Evolutionary conservation across 2,888 invertebrate genomes (phyloP).

Genomic region (Tolmerus cingulatus): DNA sequence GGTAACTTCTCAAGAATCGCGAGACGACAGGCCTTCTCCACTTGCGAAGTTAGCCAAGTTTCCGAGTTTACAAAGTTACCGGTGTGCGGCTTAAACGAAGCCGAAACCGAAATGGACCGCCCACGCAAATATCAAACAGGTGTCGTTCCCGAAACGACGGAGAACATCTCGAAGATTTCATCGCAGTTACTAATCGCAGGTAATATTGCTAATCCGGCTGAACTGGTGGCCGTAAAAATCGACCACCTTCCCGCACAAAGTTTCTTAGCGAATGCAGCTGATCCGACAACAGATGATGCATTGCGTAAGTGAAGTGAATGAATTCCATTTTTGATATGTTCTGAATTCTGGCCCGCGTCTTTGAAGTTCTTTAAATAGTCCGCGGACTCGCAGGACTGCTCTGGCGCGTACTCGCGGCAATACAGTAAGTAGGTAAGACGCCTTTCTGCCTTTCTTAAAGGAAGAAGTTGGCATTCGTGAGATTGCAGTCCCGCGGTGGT

Average conservation of each 20-base stretch:
- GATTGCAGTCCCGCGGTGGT: neutral
- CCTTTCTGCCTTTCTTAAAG: neutral
- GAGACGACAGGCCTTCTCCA: neutral
- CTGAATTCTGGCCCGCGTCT: constrained; percentile 26
- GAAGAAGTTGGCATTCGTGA: neutral
- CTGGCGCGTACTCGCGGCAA: neutral
- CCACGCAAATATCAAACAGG: neutral
- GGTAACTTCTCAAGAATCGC: neutral
- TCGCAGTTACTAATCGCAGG: neutral
- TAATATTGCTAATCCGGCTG: neutral
- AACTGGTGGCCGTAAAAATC: neutral
- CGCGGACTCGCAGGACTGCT: neutral
- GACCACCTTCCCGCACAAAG: neutral
- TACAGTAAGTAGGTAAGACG: neutral
- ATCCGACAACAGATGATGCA: neutral
- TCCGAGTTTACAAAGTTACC: neutral
- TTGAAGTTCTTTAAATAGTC: constrained; percentile 44
- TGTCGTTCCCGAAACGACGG: neutral
- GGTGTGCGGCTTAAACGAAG: neutral
- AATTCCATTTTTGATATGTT: constrained; percentile 28
- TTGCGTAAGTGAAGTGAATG: neutral
- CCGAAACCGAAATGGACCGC: neutral
- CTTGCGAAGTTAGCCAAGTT: neutral
- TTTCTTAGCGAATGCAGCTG: neutral
- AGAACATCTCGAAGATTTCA: neutral